phyloP scores from a whole-genome alignment of 2,888 invertebrate genomes.

The Drosophila neoperkinsi region DNA sequence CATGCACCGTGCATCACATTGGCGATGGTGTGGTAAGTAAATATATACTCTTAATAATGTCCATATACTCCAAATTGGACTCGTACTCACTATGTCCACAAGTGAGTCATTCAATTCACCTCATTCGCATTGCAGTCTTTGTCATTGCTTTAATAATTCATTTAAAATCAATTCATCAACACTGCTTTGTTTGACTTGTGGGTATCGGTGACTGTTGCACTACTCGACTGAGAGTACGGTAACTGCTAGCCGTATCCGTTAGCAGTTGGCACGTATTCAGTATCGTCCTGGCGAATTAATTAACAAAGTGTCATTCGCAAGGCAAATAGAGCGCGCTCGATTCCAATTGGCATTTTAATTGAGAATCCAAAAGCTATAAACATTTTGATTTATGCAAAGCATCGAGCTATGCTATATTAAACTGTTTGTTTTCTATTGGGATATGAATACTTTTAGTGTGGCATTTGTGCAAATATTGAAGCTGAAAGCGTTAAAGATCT shows the following conservation, averaged over 20 bases:
- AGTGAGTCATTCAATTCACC: conserved; percentile 27
- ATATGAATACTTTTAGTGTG: background rate
- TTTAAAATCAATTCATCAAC: conserved; percentile 73
- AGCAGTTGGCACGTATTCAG: background rate
- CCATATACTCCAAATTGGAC: background rate
- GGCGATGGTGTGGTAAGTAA: conserved; percentile 94
- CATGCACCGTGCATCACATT: conserved; percentile 93
- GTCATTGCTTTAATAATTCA: conserved; percentile 68
- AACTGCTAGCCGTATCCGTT: conserved; percentile 1
- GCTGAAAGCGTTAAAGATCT: background rate
- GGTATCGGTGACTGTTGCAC: conserved; percentile 3
- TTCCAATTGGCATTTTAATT: conserved; percentile 48
- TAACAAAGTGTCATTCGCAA: conserved; percentile 59
- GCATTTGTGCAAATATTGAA: background rate
- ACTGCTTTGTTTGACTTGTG: conserved; percentile 62
- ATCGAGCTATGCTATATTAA: background rate
- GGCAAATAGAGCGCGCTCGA: conserved; percentile 47
- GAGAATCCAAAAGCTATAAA: conserved; percentile 35
- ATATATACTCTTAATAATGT: conserved; percentile 12
- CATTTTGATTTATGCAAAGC: background rate
- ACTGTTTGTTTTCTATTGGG: background rate
- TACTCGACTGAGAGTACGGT: background rate
- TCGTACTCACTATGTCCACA: background rate
- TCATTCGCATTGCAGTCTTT: conserved; percentile 4
- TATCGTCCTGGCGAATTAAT: conserved; percentile 40